These are phyloP conservation scores for Tolypeutes matacus DNA, from an alignment of 2,797 vertebrate genomes.

Conservation along the genomic window DNA sequence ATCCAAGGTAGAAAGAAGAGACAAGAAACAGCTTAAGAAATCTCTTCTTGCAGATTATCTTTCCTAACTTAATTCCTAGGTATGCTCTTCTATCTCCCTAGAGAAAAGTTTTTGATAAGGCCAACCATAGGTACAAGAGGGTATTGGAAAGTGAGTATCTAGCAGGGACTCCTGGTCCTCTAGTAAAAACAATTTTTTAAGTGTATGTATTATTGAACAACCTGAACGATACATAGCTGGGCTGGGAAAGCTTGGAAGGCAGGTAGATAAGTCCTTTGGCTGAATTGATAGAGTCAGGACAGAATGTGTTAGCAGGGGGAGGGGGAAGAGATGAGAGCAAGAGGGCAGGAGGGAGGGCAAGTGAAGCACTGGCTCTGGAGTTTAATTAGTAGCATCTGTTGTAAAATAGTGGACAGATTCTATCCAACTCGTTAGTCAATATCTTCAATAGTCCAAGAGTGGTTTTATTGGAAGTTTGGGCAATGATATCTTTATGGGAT, in stretches of 20 bases:
- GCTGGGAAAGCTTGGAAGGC: not conserved
- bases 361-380: not conserved
- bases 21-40: not conserved
- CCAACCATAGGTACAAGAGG: not conserved
- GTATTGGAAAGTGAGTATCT: not conserved
- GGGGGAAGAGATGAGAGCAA: not conserved
- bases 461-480: not conserved
- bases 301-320: not conserved
- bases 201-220: not conserved
- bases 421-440: not conserved
- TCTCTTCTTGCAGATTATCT: not conserved
- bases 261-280: not conserved
- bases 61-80: not conserved
- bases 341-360: not conserved
- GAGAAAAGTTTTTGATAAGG: not conserved
- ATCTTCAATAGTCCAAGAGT: too few relatives aligned
- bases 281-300: not conserved
- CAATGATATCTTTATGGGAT: not conserved
- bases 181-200: not conserved
- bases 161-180: not conserved
- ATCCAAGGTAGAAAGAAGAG: not conserved
- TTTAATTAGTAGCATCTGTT: not conserved
- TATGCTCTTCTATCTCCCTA: not conserved
- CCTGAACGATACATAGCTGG: not conserved
- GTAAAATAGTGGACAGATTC: not conserved